Conservation (phyloP, 2,113 vertebrate genomes). For the Hyaena hyaena region DNA sequence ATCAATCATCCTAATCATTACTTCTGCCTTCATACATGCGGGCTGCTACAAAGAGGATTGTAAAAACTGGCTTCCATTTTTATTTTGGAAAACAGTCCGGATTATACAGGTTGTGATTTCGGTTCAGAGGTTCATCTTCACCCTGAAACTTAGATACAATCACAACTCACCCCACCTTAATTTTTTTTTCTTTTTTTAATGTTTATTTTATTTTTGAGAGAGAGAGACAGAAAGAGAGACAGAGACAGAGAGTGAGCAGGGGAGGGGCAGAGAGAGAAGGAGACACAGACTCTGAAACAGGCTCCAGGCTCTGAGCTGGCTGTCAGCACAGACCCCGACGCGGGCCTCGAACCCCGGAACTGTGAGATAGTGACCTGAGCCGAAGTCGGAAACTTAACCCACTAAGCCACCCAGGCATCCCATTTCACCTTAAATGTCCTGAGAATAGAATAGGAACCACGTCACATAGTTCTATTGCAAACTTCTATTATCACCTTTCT, state of each 20-base stretch:
- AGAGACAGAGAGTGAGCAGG: too few species aligned
- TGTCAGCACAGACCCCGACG: too few species aligned
- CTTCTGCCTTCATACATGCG: conserved; percentile 43
- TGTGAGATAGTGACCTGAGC: too few species aligned
- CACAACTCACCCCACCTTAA: conserved; percentile 21
- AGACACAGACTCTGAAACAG: too few species aligned
- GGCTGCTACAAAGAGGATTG: conserved; percentile 29
- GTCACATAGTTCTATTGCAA: conserved; percentile 57
- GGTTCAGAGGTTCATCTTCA: conserved; percentile 47
- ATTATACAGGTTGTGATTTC: background rate
- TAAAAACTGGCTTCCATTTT: conserved; percentile 39
- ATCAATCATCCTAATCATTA: conserved; percentile 63
- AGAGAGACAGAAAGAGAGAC: too few species aligned
- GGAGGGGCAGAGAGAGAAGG: too few species aligned
- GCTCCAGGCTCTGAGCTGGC: too few species aligned
- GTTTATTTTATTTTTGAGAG: too few species aligned
- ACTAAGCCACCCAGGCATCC: too few species aligned
- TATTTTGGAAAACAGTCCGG: conserved; percentile 48
- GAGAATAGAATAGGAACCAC: conserved; percentile 38
- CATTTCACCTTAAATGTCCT: conserved; percentile 43
- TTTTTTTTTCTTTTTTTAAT: background rate
- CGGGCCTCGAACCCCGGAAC: too few species aligned
- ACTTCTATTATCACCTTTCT: conserved; percentile 39
- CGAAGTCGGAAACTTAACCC: too few species aligned
- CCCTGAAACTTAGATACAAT: conserved; percentile 1